Evolutionary conservation across 2,113 vertebrate species (phyloP).

Genomic region (Typhlomys cinereus): DNA sequence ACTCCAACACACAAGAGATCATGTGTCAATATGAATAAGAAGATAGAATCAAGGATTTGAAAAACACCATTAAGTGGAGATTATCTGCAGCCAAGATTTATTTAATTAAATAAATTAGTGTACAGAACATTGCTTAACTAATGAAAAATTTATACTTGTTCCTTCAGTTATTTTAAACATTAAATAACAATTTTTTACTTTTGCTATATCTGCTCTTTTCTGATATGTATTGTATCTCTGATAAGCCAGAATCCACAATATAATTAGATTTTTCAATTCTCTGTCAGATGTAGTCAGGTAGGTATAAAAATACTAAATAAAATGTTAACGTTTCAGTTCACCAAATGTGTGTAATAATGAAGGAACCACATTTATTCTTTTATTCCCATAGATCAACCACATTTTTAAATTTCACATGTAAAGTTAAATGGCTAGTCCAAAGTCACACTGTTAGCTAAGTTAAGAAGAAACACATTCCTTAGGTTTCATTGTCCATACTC

Average conservation of each 20-base stretch:
- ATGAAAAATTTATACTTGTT: not conserved
- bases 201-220: not conserved
- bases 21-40: not conserved
- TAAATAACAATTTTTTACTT: not conserved
- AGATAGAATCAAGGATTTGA: not conserved
- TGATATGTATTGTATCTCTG: not conserved
- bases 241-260: not conserved
- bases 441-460: not conserved
- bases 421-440: not conserved
- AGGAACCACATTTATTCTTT: not conserved
- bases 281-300: not conserved
- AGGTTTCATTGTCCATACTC: not conserved
- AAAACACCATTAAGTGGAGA: not conserved
- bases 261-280: not conserved
- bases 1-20: not conserved
- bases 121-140: not conserved
- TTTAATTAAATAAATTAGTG: not conserved
- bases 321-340: not conserved
- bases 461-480: not conserved
- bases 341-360: not conserved
- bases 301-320: not conserved
- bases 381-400: not conserved
- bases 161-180: not conserved
- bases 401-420: not conserved
- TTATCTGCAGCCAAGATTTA: not conserved